These are phyloP conservation scores for Brachionichthys hirsutus DNA, from an alignment of 2,113 vertebrate genomes.

Conservation along the genomic window DNA sequence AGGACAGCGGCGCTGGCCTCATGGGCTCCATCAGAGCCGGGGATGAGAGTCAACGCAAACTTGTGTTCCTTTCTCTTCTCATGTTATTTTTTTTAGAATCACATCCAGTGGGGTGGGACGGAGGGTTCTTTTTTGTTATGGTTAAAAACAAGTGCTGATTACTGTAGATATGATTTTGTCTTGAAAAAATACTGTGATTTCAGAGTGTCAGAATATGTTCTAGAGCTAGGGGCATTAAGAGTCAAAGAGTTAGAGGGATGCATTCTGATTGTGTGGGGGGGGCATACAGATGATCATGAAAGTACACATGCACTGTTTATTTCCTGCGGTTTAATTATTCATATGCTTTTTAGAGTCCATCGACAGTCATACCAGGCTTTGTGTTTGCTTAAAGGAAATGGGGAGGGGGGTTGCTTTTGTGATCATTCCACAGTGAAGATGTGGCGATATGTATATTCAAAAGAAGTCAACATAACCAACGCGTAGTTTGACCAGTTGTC, in stretches of 20 bases:
- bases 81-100: slow-evolving; percentile 70
- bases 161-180: slow-evolving; percentile 79
- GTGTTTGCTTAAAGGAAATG: slow-evolving; percentile 63
- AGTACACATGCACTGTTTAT: slow-evolving; percentile 74
- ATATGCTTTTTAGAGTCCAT: slow-evolving; percentile 72
- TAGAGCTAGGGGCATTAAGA: slow-evolving; percentile 79
- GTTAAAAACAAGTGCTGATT: slow-evolving; percentile 56
- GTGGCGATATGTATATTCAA: slow-evolving; percentile 69
- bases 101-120: slow-evolving; percentile 24
- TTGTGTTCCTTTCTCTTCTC: slow-evolving; percentile 65
- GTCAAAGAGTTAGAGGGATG: slow-evolving; percentile 73
- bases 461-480: slow-evolving; percentile 67
- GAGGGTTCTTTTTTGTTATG: slow-evolving; percentile 10
- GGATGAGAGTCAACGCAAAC: slow-evolving; percentile 65
- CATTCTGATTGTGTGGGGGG: slow-evolving; percentile 71
- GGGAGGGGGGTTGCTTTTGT: slow-evolving; percentile 57
- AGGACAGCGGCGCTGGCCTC: slow-evolving; percentile 72
- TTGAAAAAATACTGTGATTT: slow-evolving; percentile 78
- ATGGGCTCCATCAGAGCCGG: slow-evolving; percentile 46
- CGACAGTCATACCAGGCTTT: slow-evolving; percentile 73
- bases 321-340: slow-evolving; percentile 69
- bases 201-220: slow-evolving; percentile 74
- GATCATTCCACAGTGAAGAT: slow-evolving; percentile 62
- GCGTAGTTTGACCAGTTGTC: slow-evolving; percentile 73
- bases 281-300: slow-evolving; percentile 74